Evolutionary conservation across 2,113 vertebrate genomes (phyloP).

Genomic region (Asarcornis scutulata): DNA sequence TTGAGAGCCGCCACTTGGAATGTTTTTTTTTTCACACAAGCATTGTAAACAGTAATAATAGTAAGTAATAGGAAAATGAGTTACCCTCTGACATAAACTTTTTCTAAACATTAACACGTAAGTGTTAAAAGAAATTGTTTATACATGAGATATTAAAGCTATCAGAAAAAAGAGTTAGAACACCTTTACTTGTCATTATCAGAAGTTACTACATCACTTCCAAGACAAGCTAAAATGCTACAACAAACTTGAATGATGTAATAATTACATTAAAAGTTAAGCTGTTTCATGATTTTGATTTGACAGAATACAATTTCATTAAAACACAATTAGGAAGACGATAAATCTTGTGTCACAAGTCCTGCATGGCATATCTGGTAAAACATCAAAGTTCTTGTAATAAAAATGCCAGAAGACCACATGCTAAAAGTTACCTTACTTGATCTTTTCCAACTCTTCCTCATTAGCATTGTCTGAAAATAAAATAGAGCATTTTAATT

Average conservation of each 20-base stretch:
- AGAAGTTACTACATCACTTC: neutral
- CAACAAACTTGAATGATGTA: neutral
- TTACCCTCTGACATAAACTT: neutral
- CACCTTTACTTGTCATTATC: neutral
- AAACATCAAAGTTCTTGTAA: constrained; percentile 13
- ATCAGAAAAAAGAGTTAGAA: neutral
- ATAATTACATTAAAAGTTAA: constrained; percentile 3
- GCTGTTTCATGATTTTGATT: neutral
- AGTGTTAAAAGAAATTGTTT: neutral
- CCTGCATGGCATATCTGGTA: constrained; percentile 6
- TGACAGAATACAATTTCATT: neutral
- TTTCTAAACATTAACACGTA: neutral
- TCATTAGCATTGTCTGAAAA: constrained; percentile 99
- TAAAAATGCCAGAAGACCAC: constrained; percentile 62
- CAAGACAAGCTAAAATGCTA: neutral
- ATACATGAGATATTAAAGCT: neutral
- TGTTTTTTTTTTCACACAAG: neutral
- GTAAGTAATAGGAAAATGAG: neutral
- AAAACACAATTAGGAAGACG: constrained; percentile 23
- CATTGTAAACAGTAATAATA: neutral
- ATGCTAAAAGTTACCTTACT: constrained; percentile 98
- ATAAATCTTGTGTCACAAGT: neutral
- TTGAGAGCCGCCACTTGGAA: neutral
- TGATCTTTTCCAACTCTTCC: constrained; percentile 99
- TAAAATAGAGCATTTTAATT: constrained; percentile 94